Conservation (phyloP, 1,140 invertebrate species). For the Chionoecetes opilio region DNA sequence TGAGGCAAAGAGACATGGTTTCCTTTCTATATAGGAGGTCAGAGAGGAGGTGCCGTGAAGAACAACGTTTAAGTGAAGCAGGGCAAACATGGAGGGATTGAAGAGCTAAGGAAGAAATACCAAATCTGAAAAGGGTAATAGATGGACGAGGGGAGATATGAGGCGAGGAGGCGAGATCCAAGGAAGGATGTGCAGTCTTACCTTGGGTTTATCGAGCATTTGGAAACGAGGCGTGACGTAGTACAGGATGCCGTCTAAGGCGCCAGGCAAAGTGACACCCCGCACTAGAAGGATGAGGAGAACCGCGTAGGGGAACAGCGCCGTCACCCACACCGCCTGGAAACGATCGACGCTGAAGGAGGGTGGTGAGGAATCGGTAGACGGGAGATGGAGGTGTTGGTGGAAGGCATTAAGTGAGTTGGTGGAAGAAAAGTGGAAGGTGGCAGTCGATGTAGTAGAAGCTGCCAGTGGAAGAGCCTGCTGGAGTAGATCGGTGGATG, state of each 20-base stretch:
- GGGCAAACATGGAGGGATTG: too few species aligned
- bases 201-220: constrained; percentile 92
- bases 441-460: too few species aligned
- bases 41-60: too few species aligned
- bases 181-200: constrained; percentile 82
- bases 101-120: too few species aligned
- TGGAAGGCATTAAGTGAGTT: background rate
- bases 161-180: too few species aligned
- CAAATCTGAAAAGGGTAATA: background rate
- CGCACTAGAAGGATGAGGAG: constrained; percentile 94
- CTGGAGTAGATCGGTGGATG: too few species aligned
- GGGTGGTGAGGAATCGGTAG: background rate
- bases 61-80: too few species aligned
- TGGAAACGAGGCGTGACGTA: constrained; percentile 98
- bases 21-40: too few species aligned
- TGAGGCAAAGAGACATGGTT: too few species aligned
- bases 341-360: constrained; percentile 78
- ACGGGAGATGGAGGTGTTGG: too few species aligned
- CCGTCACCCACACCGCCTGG: constrained; percentile 98
- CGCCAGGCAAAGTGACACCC: constrained; percentile 95
- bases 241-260: constrained; percentile 94
- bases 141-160: too few species aligned
- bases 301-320: constrained; percentile 95
- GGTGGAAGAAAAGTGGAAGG: background rate
- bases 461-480: too few species aligned